Evolutionary conservation across 2,888 invertebrate genomes (phyloP), one percentile per base, ranked within the genome.

Genomic region (Eupithecia dodoneata): DNA sequence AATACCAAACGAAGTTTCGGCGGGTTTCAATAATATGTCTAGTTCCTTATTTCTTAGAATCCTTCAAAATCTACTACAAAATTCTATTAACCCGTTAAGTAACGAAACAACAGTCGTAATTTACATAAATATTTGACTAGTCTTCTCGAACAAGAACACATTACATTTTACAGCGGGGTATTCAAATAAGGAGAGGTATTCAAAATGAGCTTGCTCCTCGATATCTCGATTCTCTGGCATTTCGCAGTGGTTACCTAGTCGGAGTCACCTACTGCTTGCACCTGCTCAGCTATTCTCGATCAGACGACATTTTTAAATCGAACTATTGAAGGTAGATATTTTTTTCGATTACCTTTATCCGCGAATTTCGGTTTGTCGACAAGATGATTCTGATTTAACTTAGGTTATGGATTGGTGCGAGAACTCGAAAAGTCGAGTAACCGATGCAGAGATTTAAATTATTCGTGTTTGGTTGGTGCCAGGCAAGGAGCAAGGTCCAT

Each of bases 111-210:
- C 47, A n/a, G 18, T 41, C 66, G 6, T 67, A 69, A 67, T 73
- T 55, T 69, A 73, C 67, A 74, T 70, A 59, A 59, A 70, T 74
- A 59, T 59, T 70, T 74, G 52, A 69, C 55, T 52, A 73, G 42
- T n/a, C 65, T 9, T 52, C 47, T 41, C 15, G 18, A 69, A 70
- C 52, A 75, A 65, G 42, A 71, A 71, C 70, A 63, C 74, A 71
- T 70, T 10, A 65, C 70, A 73, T 76, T 69, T 76, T 55, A 67
- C 69, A 63, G 52, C 71, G 47, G 47, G 13, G 65, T 74, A 73
- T 79, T 79, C 71, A 73, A 79, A 79, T 79, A 73, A 67, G 73
- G 72, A 44, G 52, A 76, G 70, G 59, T 73, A 76, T 74, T 78
- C 44, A 73, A 71, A 74, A 79, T 67, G 66, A 72, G 70, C 63